Evolutionary conservation across 2,113 vertebrate genomes (phyloP).

Genomic region (Thalassoma bifasciatum): DNA sequence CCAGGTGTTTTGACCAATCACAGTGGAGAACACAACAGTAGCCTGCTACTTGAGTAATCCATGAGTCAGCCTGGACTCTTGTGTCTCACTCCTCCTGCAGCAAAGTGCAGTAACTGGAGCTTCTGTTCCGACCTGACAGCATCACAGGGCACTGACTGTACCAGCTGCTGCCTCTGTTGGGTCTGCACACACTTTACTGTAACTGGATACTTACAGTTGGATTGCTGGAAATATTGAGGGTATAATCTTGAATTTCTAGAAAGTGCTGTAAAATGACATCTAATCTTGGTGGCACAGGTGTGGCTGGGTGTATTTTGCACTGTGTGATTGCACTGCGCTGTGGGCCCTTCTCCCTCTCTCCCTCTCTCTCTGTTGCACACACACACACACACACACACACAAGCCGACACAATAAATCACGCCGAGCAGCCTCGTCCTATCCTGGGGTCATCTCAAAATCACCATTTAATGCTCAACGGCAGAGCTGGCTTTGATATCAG

Average conservation of each 20-base stretch:
- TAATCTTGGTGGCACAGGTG: slow-evolving; percentile 20
- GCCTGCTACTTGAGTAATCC: too few relatives aligned
- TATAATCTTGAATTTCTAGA: slow-evolving; percentile 2
- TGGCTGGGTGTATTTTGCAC: slow-evolving; percentile 40
- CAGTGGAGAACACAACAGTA: too few relatives aligned
- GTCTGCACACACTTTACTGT: not conserved
- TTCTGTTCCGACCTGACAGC: slow-evolving; percentile 1
- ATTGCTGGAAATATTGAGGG: not conserved
- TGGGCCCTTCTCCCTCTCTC: slow-evolving; percentile 1
- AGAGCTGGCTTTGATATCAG: slow-evolving; percentile 60
- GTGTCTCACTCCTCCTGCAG: not conserved
- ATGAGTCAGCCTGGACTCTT: not conserved
- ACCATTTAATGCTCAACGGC: slow-evolving; percentile 65
- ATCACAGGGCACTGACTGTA: not conserved
- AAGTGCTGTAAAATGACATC: slow-evolving; percentile 43
- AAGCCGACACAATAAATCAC: slow-evolving; percentile 53
- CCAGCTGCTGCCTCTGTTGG: slow-evolving; percentile 54
- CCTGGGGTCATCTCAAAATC: slow-evolving; percentile 68
- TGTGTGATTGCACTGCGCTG: slow-evolving; percentile 23
- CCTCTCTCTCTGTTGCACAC: not conserved
- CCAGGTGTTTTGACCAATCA: too few relatives aligned
- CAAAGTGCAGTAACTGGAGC: not conserved
- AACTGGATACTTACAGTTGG: not conserved
- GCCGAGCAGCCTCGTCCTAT: slow-evolving; percentile 10
- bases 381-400: slow-evolving; percentile 19